A percentile compares a stretch with the other conserved stretches of the same genome.
Conservation (phyloP, 2,113 vertebrate genomes). For the Poeciliopsis occidentalis region DNA sequence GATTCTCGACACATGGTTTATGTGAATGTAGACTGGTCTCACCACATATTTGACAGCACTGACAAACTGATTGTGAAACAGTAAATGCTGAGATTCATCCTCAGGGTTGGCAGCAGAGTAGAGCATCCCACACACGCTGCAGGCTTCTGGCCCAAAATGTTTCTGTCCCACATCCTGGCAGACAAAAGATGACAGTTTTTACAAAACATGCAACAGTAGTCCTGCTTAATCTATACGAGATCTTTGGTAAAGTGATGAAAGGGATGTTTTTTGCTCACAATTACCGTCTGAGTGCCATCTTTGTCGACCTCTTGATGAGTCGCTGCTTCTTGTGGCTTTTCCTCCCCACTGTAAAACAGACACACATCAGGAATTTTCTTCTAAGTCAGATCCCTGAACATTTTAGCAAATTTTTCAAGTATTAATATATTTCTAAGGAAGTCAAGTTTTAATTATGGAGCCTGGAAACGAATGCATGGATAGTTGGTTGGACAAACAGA, state of each 20-base stretch:
- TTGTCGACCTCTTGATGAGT: slow-evolving; percentile 83
- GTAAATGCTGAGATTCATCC: slow-evolving; percentile 95
- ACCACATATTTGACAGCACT: slow-evolving; percentile 99
- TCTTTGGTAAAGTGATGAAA: background rate
- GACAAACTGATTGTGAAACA: slow-evolving; percentile 98
- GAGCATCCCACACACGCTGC: slow-evolving; percentile 96
- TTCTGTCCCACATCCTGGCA: slow-evolving; percentile 92
- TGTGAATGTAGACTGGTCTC: slow-evolving; percentile 66
- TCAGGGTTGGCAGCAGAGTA: slow-evolving; percentile 95
- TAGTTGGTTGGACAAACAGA: background rate
- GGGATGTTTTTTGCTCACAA: slow-evolving; percentile 81
- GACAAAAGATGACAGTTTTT: slow-evolving; percentile 7
- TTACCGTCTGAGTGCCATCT: slow-evolving; percentile 85
- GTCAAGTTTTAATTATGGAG: background rate
- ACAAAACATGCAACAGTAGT: background rate
- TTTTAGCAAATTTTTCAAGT: background rate
- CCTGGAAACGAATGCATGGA: background rate
- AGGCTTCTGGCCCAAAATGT: slow-evolving; percentile 93
- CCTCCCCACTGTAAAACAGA: slow-evolving; percentile 42
- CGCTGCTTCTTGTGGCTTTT: slow-evolving; percentile 61
- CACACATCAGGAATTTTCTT: slow-evolving; percentile 2
- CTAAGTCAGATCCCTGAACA: background rate
- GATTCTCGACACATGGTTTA: background rate
- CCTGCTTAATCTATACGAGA: background rate
- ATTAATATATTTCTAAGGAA: background rate